Percentiles rank a stretch among this genome's conserved stretches.
These are phyloP conservation scores for Lathamus discolor DNA, from an alignment of 2,113 vertebrate species.

Conservation along the genomic window DNA sequence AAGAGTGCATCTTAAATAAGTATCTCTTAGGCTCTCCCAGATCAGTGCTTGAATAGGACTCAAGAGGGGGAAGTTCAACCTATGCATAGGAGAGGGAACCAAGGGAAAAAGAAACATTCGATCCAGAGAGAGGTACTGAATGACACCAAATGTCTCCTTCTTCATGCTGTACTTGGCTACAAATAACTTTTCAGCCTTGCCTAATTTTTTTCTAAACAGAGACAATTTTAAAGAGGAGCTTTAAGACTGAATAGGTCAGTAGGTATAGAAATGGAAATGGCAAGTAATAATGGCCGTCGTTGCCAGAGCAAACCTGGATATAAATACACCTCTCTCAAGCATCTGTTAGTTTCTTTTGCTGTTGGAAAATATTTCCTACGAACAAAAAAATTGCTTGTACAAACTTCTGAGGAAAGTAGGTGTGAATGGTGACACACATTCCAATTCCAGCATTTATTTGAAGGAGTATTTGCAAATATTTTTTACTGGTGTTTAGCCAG, in stretches of 20 bases:
- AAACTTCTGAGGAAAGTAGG: constrained; percentile 63
- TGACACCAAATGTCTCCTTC: background rate
- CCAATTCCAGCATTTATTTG: constrained; percentile 57
- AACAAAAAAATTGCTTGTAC: constrained; percentile 67
- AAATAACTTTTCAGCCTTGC: background rate
- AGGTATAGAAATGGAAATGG: constrained; percentile 59
- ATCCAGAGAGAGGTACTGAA: background rate
- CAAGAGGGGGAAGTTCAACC: background rate
- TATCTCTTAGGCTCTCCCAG: background rate
- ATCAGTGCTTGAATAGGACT: background rate
- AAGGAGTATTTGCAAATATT: constrained; percentile 67
- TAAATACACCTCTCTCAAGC: constrained; percentile 49
- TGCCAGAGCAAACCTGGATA: constrained; percentile 61
- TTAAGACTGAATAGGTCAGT: constrained; percentile 19
- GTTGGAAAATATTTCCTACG: constrained; percentile 65
- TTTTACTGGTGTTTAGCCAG: constrained; percentile 50
- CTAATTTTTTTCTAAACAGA: background rate
- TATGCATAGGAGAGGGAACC: background rate
- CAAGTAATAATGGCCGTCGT: constrained; percentile 25
- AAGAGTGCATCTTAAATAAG: background rate
- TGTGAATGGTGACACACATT: constrained; percentile 64
- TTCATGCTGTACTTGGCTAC: background rate
- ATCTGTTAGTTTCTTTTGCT: constrained; percentile 60
- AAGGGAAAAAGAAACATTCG: background rate
- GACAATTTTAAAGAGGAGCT: background rate